Conservation (phyloP, 2,797 vertebrate species). For the Cynodonichthys magdalenae region DNA sequence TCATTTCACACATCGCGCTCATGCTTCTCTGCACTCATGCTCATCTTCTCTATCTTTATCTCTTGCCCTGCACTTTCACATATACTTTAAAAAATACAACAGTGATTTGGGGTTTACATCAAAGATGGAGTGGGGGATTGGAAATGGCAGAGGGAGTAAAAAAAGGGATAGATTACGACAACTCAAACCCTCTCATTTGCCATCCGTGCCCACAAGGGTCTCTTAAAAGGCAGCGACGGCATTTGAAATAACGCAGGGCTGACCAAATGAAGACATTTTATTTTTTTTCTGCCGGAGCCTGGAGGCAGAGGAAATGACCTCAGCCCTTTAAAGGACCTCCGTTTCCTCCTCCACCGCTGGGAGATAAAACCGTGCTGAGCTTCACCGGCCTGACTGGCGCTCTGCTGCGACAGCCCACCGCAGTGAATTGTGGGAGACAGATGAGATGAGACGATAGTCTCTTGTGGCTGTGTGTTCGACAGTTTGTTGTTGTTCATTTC, state of each 20-base stretch:
- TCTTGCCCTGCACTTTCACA: slow-evolving; percentile 40
- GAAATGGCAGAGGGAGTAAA: slow-evolving; percentile 39
- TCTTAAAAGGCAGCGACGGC: slow-evolving; percentile 79
- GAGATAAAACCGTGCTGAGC: slow-evolving; percentile 82
- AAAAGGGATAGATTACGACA: slow-evolving; percentile 57
- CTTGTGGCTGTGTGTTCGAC: slow-evolving; percentile 42
- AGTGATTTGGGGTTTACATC: slow-evolving; percentile 55
- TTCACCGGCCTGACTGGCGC: slow-evolving; percentile 61
- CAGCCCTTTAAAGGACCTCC: slow-evolving; percentile 82
- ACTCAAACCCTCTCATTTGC: slow-evolving; percentile 78
- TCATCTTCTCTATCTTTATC: slow-evolving; percentile 38
- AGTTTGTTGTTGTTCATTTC: slow-evolving; percentile 54
- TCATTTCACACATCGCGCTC: slow-evolving; percentile 46
- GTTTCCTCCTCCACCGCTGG: slow-evolving; percentile 82
- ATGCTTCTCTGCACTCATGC: slow-evolving; percentile 38
- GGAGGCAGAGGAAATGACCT: slow-evolving; percentile 91
- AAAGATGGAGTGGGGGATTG: slow-evolving; percentile 39
- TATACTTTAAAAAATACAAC: slow-evolving; percentile 49
- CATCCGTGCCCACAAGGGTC: slow-evolving; percentile 75
- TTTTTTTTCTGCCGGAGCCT: slow-evolving; percentile 80
- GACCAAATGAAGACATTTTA: slow-evolving; percentile 81
- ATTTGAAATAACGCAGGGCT: slow-evolving; percentile 84
- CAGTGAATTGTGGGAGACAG: slow-evolving; percentile 81
- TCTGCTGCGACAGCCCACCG: slow-evolving; percentile 67
- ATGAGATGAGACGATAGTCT: slow-evolving; percentile 74